Evolutionary conservation across 2,113 vertebrate species (phyloP), one percentile per base, ranked within the genome.

Genomic region (Paedocypris sp.): DNA sequence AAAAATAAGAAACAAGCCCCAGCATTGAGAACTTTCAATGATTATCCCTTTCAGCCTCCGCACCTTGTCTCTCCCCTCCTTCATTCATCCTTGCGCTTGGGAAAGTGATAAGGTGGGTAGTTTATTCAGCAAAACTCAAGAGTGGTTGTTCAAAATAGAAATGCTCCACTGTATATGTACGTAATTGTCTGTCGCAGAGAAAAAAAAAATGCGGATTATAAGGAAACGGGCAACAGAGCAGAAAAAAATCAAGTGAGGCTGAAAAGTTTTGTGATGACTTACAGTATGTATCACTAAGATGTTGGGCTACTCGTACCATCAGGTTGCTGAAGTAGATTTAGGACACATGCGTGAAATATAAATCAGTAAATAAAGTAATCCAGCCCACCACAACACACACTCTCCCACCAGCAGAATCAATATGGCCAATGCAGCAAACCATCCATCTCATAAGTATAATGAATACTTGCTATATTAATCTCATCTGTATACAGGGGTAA

Each of bases 381-480:
- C 68, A 48, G 68, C 65, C 70, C 74, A 73, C 76, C 67, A 73
- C 53, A 62, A 36, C 63, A 75, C 74, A 61, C 66, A 11, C 59
- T 71, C 70, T 72, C 73, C 67, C 70, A 73, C 68, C 64, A 20
- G 62, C 67, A 60, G 66, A 79, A 85, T 87, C 83, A 69, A 85
- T 84, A 72, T 52, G 63, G 45, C 72, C 69, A 71, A 72, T 57
- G 53, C 76, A 75, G 79, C 77, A 78, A 79, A 81, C 78, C 74
- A 77, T 83, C 85, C 67, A 60, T 81, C 69, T 77, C 73, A 73
- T 78, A 80, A 83, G 74, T 75, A 79, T 80, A 82, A 80, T 80
- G 84, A 83, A 82, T 81, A 83, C 77, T 81, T 73, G 69, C 76
- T 76, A 80, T 85, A 83, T 85, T 83, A 84, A 82, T 84, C 76